A percentile compares a stretch with the other conserved stretches of the same genome.
Conservation (phyloP, 2,113 vertebrate genomes). For the Buteo buteo region DNA sequence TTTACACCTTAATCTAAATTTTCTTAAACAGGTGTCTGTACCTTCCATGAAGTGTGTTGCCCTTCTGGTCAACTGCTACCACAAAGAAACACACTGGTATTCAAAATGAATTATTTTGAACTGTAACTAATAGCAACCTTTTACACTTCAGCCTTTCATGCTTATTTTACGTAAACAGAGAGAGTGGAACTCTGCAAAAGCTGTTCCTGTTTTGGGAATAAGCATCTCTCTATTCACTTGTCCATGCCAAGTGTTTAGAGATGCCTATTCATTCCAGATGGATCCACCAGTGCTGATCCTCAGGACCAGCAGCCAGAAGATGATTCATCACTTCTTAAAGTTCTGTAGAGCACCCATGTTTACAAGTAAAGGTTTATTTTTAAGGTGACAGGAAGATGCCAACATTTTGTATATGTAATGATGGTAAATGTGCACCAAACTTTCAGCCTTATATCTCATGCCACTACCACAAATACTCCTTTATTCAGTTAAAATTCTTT, state of each 20-base stretch:
- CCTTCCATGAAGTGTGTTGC: accelerated
- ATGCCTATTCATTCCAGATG: conserved; percentile 27
- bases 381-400: neutral
- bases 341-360: neutral
- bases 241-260: neutral
- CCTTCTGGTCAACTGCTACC: neutral
- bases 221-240: neutral
- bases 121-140: neutral
- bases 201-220: neutral
- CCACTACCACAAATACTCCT: neutral
- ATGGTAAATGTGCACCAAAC: neutral
- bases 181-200: neutral
- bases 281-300: neutral
- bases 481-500: neutral
- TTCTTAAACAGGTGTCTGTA: neutral
- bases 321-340: neutral
- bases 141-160: neutral
- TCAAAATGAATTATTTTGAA: neutral
- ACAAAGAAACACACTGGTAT: neutral
- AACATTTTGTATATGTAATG: neutral
- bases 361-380: neutral
- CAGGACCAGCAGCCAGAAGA: neutral
- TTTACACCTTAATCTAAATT: neutral
- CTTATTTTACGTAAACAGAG: neutral
- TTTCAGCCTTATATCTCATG: neutral